Evolutionary conservation across 2,888 invertebrate genomes (phyloP).

Genomic region (Ophonus ardosiacus): DNA sequence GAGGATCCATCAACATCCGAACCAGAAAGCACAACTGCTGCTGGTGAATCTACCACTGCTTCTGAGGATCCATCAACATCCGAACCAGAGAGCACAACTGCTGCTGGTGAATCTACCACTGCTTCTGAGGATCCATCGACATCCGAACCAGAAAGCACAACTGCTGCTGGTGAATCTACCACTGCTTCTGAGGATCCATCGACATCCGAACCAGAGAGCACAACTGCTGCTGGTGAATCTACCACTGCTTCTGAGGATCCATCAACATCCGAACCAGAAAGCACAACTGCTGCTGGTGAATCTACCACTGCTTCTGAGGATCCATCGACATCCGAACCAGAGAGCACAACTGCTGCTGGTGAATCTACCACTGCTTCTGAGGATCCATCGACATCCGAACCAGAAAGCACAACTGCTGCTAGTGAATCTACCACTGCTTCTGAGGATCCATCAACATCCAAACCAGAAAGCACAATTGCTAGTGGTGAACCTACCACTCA

Average conservation of each 20-base stretch:
- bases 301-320: not conserved
- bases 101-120: not conserved
- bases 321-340: not conserved
- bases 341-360: conserved; percentile 10
- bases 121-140: not conserved
- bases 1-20: not conserved
- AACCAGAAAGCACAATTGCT: conserved; percentile 2
- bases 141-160: not conserved
- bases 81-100: not conserved
- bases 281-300: not conserved
- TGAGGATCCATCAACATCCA: conserved; percentile 6
- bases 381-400: too few relatives aligned
- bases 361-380: too few relatives aligned
- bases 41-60: not conserved
- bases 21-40: not conserved
- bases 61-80: not conserved
- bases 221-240: not conserved
- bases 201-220: not conserved
- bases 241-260: not conserved
- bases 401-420: conserved; percentile 8
- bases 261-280: not conserved
- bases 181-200: too few relatives aligned
- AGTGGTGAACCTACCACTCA: not conserved
- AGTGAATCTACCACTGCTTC: too few relatives aligned
- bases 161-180: not conserved